Evolutionary conservation across 2,797 vertebrate species (phyloP), one percentile per base, ranked within the genome.

Genomic region (Astyanax mexicanus): DNA sequence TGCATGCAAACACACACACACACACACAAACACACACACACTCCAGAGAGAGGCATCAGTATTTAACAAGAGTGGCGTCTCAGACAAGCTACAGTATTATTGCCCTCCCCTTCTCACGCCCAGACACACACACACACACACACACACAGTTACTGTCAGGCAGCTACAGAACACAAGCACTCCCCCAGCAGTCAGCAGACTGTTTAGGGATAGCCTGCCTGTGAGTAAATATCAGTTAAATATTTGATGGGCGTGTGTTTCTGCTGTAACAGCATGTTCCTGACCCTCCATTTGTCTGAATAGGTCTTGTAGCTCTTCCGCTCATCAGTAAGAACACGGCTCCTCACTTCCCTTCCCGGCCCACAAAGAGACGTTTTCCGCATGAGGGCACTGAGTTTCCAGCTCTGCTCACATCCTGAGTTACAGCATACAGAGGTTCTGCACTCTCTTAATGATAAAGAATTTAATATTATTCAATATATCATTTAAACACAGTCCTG

Each of bases 191-290:
- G 19, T 37, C 61, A 23, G 54, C 40, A 44, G 75, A 61, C 45
- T 73, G 69, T 77, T 83, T 77, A 77, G 54, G 74, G 69, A 78
- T 69, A 29, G 17, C 42, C 74, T 74, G 79, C 87, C 82, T 84
- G 83, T 77, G 84, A 83, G 90, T 91, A 92, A 93, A 92, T 88
- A 92, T 85, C 81, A 80, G 80, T 91, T 93, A 89, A 93, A 94
- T 93, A 93, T 92, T 94, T 93, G 82, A 93, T 92, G 49, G 42
- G 81, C 58, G 81, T 83, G 83, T 89, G 84, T 89, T 88, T 87
- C 79, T 80, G 75, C 54, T 82, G 82, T 81, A 88, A 84, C 86
- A 89, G 87, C 86, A 88, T 90, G 86, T 90, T 86, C 25, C 55
- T 72, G 38, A 81, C 73, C 58, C 44, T 58, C 87, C 85, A 88